Conservation (phyloP, 1,140 invertebrate genomes). For the Cheumatopsyche charites region DNA sequence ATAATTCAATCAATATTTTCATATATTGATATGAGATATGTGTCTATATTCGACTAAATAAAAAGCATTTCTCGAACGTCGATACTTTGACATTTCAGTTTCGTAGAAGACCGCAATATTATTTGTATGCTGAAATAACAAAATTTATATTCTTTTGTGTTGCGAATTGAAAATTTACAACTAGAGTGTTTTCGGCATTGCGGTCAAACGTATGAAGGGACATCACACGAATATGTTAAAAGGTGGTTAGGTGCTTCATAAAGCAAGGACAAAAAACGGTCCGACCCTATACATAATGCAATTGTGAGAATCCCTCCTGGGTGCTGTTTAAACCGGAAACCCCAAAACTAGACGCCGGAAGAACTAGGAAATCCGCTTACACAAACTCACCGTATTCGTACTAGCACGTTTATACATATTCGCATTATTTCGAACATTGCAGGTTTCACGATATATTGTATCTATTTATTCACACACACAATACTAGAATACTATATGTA, state of each 20-base stretch:
- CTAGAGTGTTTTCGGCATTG: not conserved
- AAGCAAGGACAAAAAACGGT: not conserved
- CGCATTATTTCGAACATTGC: too few relatives aligned
- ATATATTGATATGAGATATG: not conserved
- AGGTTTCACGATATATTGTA: too few relatives aligned
- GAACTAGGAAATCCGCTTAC: conserved; percentile 30
- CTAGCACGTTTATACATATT: too few relatives aligned
- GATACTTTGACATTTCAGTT: too few relatives aligned
- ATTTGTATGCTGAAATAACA: too few relatives aligned
- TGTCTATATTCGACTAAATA: not conserved
- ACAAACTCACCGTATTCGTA: not conserved
- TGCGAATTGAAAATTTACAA: not conserved
- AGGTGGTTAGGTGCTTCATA: not conserved
- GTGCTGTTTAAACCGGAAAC: conserved; percentile 26
- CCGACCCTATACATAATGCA: conserved; percentile 18
- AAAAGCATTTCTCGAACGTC: not conserved
- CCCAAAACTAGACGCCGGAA: conserved; percentile 34
- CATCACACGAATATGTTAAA: not conserved
- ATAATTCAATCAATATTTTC: too few relatives aligned
- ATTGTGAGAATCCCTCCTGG: not conserved
- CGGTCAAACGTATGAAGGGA: not conserved
- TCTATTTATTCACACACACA: too few relatives aligned
- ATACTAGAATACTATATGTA: too few relatives aligned
- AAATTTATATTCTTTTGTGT: not conserved
- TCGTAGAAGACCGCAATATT: too few relatives aligned